phyloP scores from a whole-genome alignment of 2,888 invertebrate species.

The Cosmorhoe ocellata region DNA sequence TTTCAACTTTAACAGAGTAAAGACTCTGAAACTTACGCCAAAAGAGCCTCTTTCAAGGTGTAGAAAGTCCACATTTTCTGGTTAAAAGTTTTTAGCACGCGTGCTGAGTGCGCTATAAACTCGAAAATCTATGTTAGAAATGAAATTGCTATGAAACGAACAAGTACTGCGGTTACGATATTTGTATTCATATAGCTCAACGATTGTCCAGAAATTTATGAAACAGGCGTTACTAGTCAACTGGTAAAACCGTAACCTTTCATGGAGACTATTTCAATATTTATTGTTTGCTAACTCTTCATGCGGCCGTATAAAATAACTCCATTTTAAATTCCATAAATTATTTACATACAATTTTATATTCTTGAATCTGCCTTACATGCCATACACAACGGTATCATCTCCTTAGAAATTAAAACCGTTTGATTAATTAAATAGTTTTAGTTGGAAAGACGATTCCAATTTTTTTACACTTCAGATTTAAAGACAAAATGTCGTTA shows the following conservation, averaged over 20 bases:
- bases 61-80: not conserved
- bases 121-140: not conserved
- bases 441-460: not conserved
- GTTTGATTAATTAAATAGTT: not conserved
- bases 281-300: not conserved
- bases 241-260: not conserved
- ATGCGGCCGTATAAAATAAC: not conserved
- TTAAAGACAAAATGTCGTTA: no score
- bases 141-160: not conserved
- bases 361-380: not conserved
- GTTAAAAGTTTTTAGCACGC: no score
- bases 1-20: no score
- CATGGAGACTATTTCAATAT: slow-evolving; percentile 7
- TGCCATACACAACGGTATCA: not conserved
- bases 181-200: not conserved
- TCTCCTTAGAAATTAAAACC: no score
- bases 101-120: no score
- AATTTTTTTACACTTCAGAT: no score
- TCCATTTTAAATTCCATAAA: slow-evolving; percentile 4
- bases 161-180: not conserved
- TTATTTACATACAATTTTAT: not conserved
- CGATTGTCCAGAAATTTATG: slow-evolving; percentile 2
- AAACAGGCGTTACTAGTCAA: not conserved
- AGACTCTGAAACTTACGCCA: no score
- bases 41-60: not conserved